These are phyloP conservation scores for Oceanites oceanicus DNA, from an alignment of 2,113 vertebrate genomes.

Conservation along the genomic window DNA sequence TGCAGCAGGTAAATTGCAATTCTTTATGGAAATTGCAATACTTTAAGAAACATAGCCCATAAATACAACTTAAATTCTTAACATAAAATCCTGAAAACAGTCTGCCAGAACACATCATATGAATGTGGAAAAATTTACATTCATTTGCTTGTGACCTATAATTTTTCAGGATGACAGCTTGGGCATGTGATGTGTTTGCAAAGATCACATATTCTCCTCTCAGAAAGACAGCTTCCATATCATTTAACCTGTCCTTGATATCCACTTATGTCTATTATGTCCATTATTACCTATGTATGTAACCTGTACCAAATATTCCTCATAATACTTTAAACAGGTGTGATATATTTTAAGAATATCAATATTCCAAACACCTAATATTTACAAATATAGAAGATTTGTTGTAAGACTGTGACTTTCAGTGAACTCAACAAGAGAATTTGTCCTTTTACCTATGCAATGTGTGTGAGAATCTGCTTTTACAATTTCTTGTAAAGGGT, in stretches of 20 bases:
- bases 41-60: neutral
- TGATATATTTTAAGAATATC: neutral
- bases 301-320: neutral
- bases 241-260: neutral
- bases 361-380: neutral
- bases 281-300: neutral
- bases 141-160: neutral
- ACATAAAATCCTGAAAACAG: neutral
- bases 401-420: neutral
- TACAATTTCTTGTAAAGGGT: neutral
- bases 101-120: neutral
- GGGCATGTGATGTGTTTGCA: neutral
- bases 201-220: neutral
- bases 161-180: neutral
- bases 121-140: neutral
- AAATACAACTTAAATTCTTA: neutral
- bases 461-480: neutral
- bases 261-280: neutral
- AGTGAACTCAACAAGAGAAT: neutral
- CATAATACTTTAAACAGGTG: neutral
- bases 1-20: neutral
- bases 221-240: neutral
- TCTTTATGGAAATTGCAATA: no score
- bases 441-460: neutral
- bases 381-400: neutral